These are phyloP conservation scores for Malacoctenus gilli DNA, from an alignment of 2,797 vertebrate species.

Conservation along the genomic window DNA sequence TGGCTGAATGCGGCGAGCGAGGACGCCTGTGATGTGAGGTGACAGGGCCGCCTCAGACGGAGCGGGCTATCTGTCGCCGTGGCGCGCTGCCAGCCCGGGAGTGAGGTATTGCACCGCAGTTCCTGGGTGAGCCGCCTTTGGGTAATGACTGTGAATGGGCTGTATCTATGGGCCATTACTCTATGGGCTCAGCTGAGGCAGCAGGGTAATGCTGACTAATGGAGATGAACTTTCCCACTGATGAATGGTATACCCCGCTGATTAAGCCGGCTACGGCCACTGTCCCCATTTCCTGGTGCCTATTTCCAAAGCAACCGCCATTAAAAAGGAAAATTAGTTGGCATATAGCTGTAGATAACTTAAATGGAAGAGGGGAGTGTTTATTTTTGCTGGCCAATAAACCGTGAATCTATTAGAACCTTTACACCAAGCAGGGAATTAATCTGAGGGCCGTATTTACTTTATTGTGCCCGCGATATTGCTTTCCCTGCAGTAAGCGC, in stretches of 20 bases:
- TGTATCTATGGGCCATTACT: constrained; percentile 70
- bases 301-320: constrained; percentile 44
- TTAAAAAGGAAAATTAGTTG: constrained; percentile 49
- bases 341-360: constrained; percentile 39
- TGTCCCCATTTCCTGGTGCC: constrained; percentile 18
- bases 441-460: constrained; percentile 41
- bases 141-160: constrained; percentile 69
- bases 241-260: constrained; percentile 48
- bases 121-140: constrained; percentile 55
- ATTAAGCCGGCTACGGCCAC: constrained; percentile 39
- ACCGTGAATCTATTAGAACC: constrained; percentile 43
- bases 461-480: constrained; percentile 27
- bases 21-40: constrained; percentile 21
- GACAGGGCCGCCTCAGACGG: constrained; percentile 40
- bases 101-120: constrained; percentile 50
- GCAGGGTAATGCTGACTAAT: constrained; percentile 72
- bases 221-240: constrained; percentile 66
- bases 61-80: constrained; percentile 31
- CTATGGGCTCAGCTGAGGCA: constrained; percentile 62
- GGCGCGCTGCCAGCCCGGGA: constrained; percentile 49
- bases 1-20: constrained; percentile 37
- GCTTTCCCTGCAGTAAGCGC: constrained; percentile 49
- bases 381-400: constrained; percentile 38
- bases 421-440: constrained; percentile 44
- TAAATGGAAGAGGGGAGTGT: constrained; percentile 30